Evolutionary conservation across 2,113 vertebrate species (phyloP), one percentile per base, ranked within the genome.

Genomic region (Pitta sordida): DNA sequence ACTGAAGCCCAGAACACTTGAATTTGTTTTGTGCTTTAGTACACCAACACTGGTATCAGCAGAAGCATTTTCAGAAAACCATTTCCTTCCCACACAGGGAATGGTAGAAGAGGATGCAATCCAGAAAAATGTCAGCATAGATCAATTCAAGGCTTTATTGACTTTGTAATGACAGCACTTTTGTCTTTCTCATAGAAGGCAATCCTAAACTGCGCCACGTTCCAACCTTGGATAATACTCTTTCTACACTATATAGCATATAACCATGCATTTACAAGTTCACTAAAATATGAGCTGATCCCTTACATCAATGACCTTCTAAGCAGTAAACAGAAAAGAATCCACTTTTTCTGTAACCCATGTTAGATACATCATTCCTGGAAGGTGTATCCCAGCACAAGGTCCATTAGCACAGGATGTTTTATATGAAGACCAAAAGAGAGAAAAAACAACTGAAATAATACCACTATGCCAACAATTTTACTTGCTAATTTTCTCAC

Each of bases 1-100:
- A 62, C 29, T 30, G 16, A 82, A 56, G 15, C 21, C 41, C 53
- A 64, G 32, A 90, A 58, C 29, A 69, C 62, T 58, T 59, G 48
- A 44, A 74, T 80, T 75, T 71, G 18, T 86, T 86, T 59, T 64
- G 29, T 86, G 53, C 56, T 83, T 37, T 37, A 52, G 34, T 94
- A 36, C 9, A 78, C 12, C 5, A 29, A 13, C 0, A 20, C 3
- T 76, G 29, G 19, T 58, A 86, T 37, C 43, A 94, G 65, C 58
- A 93, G 62, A 83, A 96, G 30, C 2, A 9, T 53, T 82, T 78
- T 91, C 62, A 91, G 81, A 91, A 95, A 95, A 71, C 18, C 9
- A 53, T 60, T 73, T 90, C 41, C 37, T 53, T 63, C 23, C 10
- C 49, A 58, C 8, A 1, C 2, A 65, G 32, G 27, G 37, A 83